Percentiles rank a stretch among this genome's conserved stretches.
phyloP scores from a whole-genome alignment of 53 echinoderm and acorn worm genomes.

The Apostichopus leukothele region DNA sequence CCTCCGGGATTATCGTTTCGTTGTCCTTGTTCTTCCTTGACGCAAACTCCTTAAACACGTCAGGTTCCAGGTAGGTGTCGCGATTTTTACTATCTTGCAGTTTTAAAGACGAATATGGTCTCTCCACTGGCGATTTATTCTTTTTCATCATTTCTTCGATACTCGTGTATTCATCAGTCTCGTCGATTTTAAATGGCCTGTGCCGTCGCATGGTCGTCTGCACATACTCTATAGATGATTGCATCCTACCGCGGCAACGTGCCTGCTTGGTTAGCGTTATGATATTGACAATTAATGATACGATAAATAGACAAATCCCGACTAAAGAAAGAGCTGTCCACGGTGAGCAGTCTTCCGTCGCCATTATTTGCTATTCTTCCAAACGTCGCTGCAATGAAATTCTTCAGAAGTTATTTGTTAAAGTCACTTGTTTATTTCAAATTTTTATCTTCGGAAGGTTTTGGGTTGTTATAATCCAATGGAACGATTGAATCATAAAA shows the following conservation, averaged over 20 bases:
- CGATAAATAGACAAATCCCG: neutral
- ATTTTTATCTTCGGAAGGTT: too few relatives aligned
- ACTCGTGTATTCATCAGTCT: neutral
- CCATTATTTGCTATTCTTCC: too few relatives aligned
- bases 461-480: too few relatives aligned
- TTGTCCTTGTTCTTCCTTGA: neutral
- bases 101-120: constrained; percentile 19
- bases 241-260: neutral
- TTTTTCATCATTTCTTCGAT: constrained; percentile 12
- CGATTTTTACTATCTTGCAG: neutral
- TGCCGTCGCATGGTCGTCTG: constrained; percentile 19
- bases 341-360: neutral
- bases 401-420: too few relatives aligned
- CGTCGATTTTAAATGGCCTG: neutral
- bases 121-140: neutral
- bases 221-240: constrained; percentile 6
- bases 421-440: too few relatives aligned
- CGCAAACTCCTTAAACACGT: neutral
- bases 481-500: too few relatives aligned
- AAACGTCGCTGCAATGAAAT: too few relatives aligned
- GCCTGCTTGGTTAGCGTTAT: neutral
- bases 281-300: neutral
- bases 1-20: neutral
- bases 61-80: constrained; percentile 5
- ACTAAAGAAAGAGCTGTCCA: neutral